These are phyloP conservation scores for Hippasteria phrygiana DNA, from an alignment of 53 echinoderm and acorn worm species.

Conservation along the genomic window DNA sequence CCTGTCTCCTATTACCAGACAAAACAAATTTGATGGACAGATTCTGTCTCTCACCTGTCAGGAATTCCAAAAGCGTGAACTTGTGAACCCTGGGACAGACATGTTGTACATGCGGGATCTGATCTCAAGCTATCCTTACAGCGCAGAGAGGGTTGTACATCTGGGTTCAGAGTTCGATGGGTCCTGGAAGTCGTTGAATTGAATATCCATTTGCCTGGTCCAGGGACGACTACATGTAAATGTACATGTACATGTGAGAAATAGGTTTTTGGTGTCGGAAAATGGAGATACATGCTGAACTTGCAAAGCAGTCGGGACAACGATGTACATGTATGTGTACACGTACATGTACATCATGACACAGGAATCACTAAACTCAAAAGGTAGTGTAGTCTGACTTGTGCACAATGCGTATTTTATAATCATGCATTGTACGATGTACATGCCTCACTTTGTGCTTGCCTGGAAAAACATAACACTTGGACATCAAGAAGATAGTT, in stretches of 20 bases:
- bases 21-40: constrained; percentile 51
- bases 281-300: no score
- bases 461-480: no score
- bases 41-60: constrained; percentile 38
- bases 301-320: no score
- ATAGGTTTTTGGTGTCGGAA: no score
- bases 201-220: neutral
- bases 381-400: no score
- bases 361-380: no score
- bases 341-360: no score
- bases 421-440: no score
- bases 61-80: constrained; percentile 45
- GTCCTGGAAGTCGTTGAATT: constrained; percentile 3
- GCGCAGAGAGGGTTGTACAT: neutral
- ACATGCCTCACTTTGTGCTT: no score
- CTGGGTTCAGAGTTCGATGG: neutral
- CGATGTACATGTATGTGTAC: no score
- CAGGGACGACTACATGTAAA: neutral
- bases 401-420: no score
- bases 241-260: neutral
- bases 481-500: no score
- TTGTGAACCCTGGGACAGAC: constrained; percentile 23
- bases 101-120: neutral
- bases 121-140: neutral
- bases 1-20: constrained; percentile 59